Conservation (phyloP, 2,113 vertebrate genomes). For the Cinclus cinclus region DNA sequence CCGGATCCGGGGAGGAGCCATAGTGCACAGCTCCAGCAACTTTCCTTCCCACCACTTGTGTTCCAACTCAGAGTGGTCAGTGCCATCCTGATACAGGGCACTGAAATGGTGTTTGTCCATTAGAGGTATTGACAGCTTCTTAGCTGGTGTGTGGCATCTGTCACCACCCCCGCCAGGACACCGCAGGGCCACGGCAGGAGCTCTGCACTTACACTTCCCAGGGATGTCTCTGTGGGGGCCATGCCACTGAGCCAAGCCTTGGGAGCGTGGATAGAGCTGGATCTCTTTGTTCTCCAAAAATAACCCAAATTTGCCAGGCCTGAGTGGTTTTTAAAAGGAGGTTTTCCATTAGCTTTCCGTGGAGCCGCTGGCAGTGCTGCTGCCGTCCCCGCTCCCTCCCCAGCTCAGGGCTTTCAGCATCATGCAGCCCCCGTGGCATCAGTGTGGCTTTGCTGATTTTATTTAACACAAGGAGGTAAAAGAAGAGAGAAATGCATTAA, state of each 20-base stretch:
- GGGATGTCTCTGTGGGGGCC: neutral
- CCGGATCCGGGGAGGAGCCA: accelerated
- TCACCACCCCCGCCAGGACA: neutral
- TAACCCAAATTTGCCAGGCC: neutral
- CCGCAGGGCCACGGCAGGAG: accelerated
- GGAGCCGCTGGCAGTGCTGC: neutral
- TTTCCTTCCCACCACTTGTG: neutral
- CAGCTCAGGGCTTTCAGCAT: neutral
- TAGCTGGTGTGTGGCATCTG: neutral
- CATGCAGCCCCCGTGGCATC: neutral
- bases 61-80: accelerated
- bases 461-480: neutral
- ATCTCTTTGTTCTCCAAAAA: slow-evolving; percentile 33
- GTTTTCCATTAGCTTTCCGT: neutral
- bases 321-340: slow-evolving; percentile 23
- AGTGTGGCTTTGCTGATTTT: neutral
- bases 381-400: neutral
- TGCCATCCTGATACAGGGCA: neutral
- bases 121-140: neutral
- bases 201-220: neutral
- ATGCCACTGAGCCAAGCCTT: neutral
- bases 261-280: neutral
- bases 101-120: neutral
- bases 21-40: accelerated
- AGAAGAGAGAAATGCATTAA: neutral